A percentile compares a stretch with the other conserved stretches of the same genome.
phyloP scores from a whole-genome alignment of 2,797 vertebrate genomes.

The Xenentodon cancila region DNA sequence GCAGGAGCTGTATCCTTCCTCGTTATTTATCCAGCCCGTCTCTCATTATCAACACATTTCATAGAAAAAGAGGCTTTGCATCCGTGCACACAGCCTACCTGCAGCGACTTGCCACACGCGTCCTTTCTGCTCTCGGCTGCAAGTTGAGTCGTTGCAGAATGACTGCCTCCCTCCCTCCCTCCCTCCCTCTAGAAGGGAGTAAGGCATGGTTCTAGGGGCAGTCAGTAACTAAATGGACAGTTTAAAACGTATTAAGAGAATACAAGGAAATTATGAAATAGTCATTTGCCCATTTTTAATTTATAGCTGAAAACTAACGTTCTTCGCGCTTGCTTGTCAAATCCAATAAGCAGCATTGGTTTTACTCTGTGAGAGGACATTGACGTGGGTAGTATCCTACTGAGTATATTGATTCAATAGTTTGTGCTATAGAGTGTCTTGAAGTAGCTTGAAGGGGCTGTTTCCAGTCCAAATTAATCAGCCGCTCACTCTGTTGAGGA shows the following conservation, averaged over 20 bases:
- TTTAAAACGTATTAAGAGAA: background rate
- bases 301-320: background rate
- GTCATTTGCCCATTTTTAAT: too few species aligned
- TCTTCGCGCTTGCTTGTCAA: background rate
- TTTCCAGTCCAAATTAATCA: too few species aligned
- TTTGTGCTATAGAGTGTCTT: too few species aligned
- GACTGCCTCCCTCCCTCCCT: conserved; percentile 13
- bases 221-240: conserved; percentile 6
- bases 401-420: too few species aligned
- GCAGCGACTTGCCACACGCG: conserved; percentile 36
- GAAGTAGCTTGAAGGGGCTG: too few species aligned
- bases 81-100: conserved; percentile 9
- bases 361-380: conserved; percentile 59
- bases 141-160: conserved; percentile 36
- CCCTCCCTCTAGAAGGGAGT: conserved; percentile 6
- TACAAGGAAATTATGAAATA: background rate
- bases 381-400: too few species aligned
- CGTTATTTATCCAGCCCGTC: background rate
- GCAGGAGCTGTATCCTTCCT: background rate
- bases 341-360: conserved; percentile 3
- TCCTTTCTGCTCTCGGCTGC: conserved; percentile 33
- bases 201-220: background rate
- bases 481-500: too few species aligned
- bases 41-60: background rate
- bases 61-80: conserved; percentile 1